Conservation (phyloP, 2,888 invertebrate species). For the Ophion ellenae region DNA sequence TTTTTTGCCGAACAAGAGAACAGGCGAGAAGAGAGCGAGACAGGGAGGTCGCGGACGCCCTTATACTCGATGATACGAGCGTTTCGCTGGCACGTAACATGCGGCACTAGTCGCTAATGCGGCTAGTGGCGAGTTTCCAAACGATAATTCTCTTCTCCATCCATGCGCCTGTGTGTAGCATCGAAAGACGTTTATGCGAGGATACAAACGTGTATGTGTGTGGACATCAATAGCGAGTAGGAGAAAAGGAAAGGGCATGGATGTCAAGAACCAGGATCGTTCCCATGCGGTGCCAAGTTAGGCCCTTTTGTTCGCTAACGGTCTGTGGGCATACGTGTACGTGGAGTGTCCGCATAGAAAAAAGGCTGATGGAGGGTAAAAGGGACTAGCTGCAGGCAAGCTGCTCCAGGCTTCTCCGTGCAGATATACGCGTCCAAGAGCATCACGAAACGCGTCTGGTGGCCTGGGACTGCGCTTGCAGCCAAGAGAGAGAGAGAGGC, state of each 20-base stretch:
- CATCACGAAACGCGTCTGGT: conserved; percentile 61
- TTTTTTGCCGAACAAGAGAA: not conserved
- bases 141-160: conserved; percentile 21
- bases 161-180: not conserved
- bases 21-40: not conserved
- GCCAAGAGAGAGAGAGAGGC: conserved; percentile 45
- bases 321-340: not conserved
- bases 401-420: conserved; percentile 57
- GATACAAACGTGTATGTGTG: not conserved
- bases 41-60: not conserved
- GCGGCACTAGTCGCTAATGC: not conserved
- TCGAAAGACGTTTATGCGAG: not conserved
- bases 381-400: conserved; percentile 66
- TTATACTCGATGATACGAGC: conserved; percentile 11
- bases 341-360: not conserved
- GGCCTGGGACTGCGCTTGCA: conserved; percentile 61
- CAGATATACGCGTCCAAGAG: conserved; percentile 25
- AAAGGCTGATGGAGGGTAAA: conserved; percentile 1
- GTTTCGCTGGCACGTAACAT: conserved; percentile 1
- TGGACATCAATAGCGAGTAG: not conserved
- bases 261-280: conserved; percentile 8
- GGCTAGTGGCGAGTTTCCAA: conserved; percentile 18
- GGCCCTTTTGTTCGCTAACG: conserved; percentile 26
- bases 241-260: not conserved
- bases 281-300: not conserved